Base-by-base conservation (phyloP, 2,797 vertebrate species). In the Eutrigla gurnardus region DNA sequence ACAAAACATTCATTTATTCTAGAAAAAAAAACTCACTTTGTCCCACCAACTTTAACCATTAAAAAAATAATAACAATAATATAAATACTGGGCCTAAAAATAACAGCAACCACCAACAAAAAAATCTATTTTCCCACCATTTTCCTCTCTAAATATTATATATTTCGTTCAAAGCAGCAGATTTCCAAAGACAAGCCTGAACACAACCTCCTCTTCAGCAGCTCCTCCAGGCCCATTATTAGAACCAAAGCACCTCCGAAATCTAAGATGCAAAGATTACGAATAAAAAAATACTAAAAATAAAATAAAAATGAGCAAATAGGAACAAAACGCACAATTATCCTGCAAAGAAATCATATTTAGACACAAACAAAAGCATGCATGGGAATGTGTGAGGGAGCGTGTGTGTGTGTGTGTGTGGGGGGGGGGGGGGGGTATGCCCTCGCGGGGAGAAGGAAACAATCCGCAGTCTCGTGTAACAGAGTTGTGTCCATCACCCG, bases 401-500 rank as follows among this genome's bases (percentile, higher is more conserved):
- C 1, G 25, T 11, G 57, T 4, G 73, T 35, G 33, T 8, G n/a
- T 35, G 57, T 4, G 73, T 35, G 53, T 18, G 36, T 17, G 25
- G 54, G 5, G 49, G 7, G 25, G 12, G 14, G 66, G 61, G 45
- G 65, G 54, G 10, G n/a, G 6, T 7, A 10, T 58, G 58, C 72
- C 87, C 90, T 86, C 72, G 40, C 73, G 68, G 86, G 85, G 77
- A 78, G 63, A 25, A 82, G 79, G 73, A 81, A 78, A 84, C 85
- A 76, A 88, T 81, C 89, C 88, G 92, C 91, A 92, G 84, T 87
- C 76, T 92, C 83, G 40, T 84, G 85, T 81, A 91, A 77, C 70
- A 71, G 82, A 79, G 83, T 70, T 83, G 65, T 71, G 80, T 65
- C 75, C 49, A 73, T 85, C 86, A 73, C 70, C 55, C 47, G 70